A percentile compares a stretch with the other conserved stretches of the same genome.
Conservation (phyloP, 2,888 invertebrate genomes). For the Proisotoma minuta region DNA sequence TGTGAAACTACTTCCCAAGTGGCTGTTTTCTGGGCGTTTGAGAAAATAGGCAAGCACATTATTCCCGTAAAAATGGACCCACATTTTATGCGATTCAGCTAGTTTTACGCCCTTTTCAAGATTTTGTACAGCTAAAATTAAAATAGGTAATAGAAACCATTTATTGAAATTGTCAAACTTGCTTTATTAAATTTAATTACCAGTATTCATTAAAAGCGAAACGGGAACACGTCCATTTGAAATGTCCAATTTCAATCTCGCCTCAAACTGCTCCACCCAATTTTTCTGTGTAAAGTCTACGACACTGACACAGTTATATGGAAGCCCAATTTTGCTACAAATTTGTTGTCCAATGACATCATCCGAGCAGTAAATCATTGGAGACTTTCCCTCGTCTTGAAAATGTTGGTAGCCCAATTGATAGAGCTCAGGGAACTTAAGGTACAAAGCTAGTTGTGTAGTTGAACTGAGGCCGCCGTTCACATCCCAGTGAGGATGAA, state of each 20-base stretch:
- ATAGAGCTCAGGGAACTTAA: constrained; percentile 40
- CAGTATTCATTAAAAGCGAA: constrained; percentile 40
- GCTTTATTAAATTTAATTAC: constrained; percentile 21
- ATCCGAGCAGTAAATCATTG: constrained; percentile 45
- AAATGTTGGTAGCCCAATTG: constrained; percentile 42
- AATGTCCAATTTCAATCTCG: constrained; percentile 34
- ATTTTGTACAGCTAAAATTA: constrained; percentile 28
- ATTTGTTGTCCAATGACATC: constrained; percentile 42
- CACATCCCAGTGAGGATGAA: constrained; percentile 45
- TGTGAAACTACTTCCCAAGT: constrained; percentile 43
- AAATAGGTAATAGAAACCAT: background rate
- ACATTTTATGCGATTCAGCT: constrained; percentile 40
- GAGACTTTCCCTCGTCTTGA: constrained; percentile 34
- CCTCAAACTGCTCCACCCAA: constrained; percentile 40
- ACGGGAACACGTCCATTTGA: constrained; percentile 38
- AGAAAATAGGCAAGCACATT: constrained; percentile 44
- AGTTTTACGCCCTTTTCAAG: constrained; percentile 37
- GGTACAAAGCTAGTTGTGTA: constrained; percentile 35
- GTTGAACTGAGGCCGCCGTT: constrained; percentile 37
- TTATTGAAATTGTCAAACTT: background rate
- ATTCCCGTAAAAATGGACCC: constrained; percentile 45
- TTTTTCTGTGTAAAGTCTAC: constrained; percentile 33
- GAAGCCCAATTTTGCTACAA: constrained; percentile 42
- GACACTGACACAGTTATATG: constrained; percentile 35
- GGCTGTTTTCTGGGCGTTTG: constrained; percentile 39